phyloP scores from a whole-genome alignment of 2,888 invertebrate genomes.

The Acheta domesticus region DNA sequence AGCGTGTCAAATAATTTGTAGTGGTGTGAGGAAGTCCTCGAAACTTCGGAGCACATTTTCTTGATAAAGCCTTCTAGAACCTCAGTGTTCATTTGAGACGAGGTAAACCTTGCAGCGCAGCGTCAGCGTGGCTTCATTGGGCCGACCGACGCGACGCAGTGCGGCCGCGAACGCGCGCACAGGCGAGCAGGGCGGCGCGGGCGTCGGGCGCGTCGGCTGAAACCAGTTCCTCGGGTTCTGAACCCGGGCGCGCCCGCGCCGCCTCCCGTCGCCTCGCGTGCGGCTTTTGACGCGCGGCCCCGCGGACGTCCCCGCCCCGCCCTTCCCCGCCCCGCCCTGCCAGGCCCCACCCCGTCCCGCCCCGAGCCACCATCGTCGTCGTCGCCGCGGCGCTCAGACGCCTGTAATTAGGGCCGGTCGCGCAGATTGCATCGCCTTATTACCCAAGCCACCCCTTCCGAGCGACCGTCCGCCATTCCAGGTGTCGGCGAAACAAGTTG shows the following conservation, averaged over 20 bases:
- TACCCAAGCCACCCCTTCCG: not conserved
- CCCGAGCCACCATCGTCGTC: not conserved
- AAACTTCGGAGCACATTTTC: too few relatives aligned
- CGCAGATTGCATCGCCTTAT: slow-evolving; percentile 3
- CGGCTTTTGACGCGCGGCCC: not conserved
- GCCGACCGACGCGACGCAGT: not conserved
- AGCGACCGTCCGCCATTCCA: not conserved
- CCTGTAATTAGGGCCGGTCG: not conserved
- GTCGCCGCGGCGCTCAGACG: not conserved
- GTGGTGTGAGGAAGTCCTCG: too few relatives aligned
- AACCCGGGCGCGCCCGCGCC: not conserved
- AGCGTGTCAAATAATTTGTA: too few relatives aligned
- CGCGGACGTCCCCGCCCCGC: not conserved
- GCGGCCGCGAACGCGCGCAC: not conserved
- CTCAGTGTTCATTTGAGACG: too few relatives aligned
- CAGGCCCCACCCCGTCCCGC: not conserved
- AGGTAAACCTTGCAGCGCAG: too few relatives aligned
- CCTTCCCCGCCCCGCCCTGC: not conserved
- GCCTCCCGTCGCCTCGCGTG: not conserved
- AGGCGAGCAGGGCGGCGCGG: not conserved
- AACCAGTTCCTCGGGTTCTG: slow-evolving; percentile 3
- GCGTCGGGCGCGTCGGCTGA: too few relatives aligned
- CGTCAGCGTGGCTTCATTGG: too few relatives aligned
- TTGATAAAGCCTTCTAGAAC: too few relatives aligned
- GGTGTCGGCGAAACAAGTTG: not conserved